Conservation (phyloP, 2,888 invertebrate species). For the Hemaris fuciformis region DNA sequence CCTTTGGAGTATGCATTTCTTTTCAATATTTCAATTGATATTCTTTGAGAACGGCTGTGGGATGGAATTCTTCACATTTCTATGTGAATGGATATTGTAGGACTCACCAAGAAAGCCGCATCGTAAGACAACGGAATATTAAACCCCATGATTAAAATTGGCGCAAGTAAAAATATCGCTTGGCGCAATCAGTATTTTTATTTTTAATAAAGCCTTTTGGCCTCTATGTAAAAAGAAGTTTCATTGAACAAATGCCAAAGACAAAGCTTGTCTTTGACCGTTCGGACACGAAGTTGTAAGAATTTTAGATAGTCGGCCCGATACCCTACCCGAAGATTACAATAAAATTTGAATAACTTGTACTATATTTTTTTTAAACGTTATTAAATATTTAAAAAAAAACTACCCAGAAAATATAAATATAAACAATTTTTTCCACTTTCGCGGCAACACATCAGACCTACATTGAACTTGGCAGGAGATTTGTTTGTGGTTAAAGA, state of each 20-base stretch:
- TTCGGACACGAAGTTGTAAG: neutral
- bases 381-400: neutral
- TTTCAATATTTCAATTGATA: neutral
- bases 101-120: neutral
- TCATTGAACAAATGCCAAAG: neutral
- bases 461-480: conserved; percentile 33
- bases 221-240: neutral
- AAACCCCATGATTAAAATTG: neutral
- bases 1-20: neutral
- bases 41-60: neutral
- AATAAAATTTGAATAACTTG: too few species aligned
- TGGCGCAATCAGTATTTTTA: neutral
- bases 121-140: neutral
- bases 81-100: neutral
- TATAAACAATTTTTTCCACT: neutral
- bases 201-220: neutral
- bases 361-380: too few species aligned
- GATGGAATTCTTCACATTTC: too few species aligned
- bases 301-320: neutral
- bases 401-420: neutral
- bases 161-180: neutral
- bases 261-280: neutral
- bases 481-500: conserved; percentile 20
- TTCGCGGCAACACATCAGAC: conserved; percentile 28
- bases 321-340: too few species aligned